phyloP scores from a whole-genome alignment of 2,797 vertebrate species.

The Ispidina lecontei region DNA sequence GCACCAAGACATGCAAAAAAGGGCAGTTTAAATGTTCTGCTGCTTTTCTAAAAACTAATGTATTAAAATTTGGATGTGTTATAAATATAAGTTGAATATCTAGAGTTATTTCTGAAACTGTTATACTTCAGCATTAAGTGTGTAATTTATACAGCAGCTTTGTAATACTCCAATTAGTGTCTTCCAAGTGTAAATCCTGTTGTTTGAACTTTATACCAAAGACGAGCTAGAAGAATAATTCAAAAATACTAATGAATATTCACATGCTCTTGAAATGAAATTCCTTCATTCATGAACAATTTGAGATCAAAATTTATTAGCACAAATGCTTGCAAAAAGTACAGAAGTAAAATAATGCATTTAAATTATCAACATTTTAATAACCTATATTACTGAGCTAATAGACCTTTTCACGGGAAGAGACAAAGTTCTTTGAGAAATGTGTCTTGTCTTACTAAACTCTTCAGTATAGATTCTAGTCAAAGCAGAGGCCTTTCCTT shows the following conservation, averaged over 20 bases:
- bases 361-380: not conserved
- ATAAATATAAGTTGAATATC: not conserved
- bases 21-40: not conserved
- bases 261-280: not conserved
- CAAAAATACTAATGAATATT: not conserved
- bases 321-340: not conserved
- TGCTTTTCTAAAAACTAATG: not conserved
- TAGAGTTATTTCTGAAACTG: not conserved
- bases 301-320: not conserved
- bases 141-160: not conserved
- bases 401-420: not conserved
- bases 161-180: not conserved
- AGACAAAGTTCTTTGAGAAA: not conserved
- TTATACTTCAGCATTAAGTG: not conserved
- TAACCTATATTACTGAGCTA: not conserved
- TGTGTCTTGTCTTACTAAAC: not conserved
- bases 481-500: not conserved
- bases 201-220: constrained; percentile 3
- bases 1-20: not conserved
- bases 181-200: not conserved
- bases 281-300: not conserved
- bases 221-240: not conserved
- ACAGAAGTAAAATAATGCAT: not conserved
- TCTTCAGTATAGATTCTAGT: not conserved
- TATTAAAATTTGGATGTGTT: not conserved